Base-by-base conservation (phyloP, 2,113 vertebrate genomes). In the Piaya cayana region DNA sequence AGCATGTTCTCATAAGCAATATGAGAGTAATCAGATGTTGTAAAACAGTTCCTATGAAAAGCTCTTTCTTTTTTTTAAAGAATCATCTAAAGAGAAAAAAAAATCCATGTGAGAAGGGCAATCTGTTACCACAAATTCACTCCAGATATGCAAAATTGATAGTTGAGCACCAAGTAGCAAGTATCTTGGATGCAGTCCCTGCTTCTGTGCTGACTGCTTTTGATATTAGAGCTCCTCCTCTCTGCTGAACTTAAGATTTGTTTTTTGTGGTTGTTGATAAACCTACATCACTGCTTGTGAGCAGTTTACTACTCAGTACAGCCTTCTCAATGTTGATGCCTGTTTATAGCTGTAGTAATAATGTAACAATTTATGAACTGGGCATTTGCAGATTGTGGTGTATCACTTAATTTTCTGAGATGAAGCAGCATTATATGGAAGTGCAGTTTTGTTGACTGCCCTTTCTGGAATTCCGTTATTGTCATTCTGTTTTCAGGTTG, bases 151-250 rank as follows among this genome's bases (percentile, higher is more conserved):
- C 20, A 55, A 74, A 95, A 80, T 63, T 1, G 0, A 1, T 70
- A 81, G 52, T 0, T 94, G 32, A 37, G 8, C 37, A 86, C 11
- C 12, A 72, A 65, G 15, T 23, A 86, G 27, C 37, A 63, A 60
- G 49, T 68, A 36, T 72, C 27, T 79, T 79, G 43, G 58, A 65
- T 87, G 25, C 30, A 87, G 49, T 69, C 43, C 9, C 27, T 79
- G 4, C 45, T 87, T 70, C 18, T 88, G 77, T 77, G 50, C n/a
- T 86, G 47, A 20, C 34, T 70, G 63, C 26, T 79, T 74, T 77
- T 37, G 26, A 21, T 82, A 58, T 9, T 65, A 0, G 0, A 78
- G 6, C 71, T 81, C 17, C 34, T 91, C 0, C 3, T 11, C 25
- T 74, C 32, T 87, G 5, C 15, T 91, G 30, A 42, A 23, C 22